Percentiles rank a stretch among this genome's conserved stretches.
phyloP scores from a whole-genome alignment of 1,140 invertebrate species.

The Oscheius sp. region DNA sequence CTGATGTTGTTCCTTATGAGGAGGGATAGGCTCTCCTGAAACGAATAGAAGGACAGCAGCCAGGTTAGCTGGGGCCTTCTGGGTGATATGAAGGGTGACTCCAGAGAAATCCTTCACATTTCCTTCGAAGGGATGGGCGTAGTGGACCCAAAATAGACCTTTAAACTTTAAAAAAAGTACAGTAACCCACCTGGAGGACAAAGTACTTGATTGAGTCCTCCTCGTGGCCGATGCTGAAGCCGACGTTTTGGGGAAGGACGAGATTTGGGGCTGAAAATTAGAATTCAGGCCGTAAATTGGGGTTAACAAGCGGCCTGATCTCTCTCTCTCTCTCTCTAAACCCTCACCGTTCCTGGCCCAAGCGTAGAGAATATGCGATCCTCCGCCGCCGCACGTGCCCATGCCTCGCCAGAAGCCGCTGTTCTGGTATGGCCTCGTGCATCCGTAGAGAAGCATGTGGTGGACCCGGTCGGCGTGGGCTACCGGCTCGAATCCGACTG shows the following conservation, averaged over 20 bases:
- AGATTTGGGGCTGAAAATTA: slow-evolving; percentile 50
- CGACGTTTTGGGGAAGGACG: slow-evolving; percentile 50
- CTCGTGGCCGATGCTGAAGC: slow-evolving; percentile 51
- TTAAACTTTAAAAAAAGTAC: neutral
- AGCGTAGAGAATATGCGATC: slow-evolving; percentile 55
- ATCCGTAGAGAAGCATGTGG: slow-evolving; percentile 60
- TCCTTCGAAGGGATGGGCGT: slow-evolving; percentile 54
- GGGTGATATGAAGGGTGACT: slow-evolving; percentile 37
- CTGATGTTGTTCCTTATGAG: slow-evolving; percentile 43
- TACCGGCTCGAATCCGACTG: slow-evolving; percentile 57
- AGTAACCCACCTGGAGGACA: slow-evolving; percentile 39
- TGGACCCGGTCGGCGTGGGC: slow-evolving; percentile 59
- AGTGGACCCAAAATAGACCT: slow-evolving; percentile 48
- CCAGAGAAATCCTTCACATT: slow-evolving; percentile 57
- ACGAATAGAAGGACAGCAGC: slow-evolving; percentile 57
- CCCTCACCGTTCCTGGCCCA: slow-evolving; percentile 56
- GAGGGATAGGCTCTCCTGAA: slow-evolving; percentile 54
- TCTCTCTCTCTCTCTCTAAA: too few species aligned
- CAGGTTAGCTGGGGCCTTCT: slow-evolving; percentile 31
- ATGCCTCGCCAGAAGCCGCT: slow-evolving; percentile 49
- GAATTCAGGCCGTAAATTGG: too few species aligned
- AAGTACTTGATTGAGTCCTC: slow-evolving; percentile 56
- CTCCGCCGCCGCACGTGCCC: slow-evolving; percentile 45
- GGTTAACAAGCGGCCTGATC: too few species aligned
- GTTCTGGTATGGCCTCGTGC: slow-evolving; percentile 45